phyloP scores from a whole-genome alignment of 2,113 vertebrate species.

The Engraulis encrasicolus region DNA sequence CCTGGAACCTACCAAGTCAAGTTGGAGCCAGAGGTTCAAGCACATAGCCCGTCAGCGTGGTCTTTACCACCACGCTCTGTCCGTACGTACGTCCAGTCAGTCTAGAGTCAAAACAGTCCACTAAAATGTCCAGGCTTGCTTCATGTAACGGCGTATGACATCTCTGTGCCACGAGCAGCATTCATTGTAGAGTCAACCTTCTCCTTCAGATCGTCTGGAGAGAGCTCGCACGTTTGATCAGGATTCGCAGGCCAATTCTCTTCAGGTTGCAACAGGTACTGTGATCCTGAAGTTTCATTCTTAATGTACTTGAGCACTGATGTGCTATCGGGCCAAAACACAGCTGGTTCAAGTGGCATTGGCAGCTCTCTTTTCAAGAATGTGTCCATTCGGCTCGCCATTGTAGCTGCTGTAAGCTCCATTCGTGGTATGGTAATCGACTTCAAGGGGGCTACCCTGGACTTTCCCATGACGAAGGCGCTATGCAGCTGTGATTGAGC shows the following conservation, averaged over 20 bases:
- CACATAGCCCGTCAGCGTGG: no score
- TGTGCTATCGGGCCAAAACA: slow-evolving; percentile 37
- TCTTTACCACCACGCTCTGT: no score
- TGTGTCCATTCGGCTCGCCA: slow-evolving; percentile 25
- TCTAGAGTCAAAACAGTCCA: no score
- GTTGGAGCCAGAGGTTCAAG: no score
- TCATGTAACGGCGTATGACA: not conserved
- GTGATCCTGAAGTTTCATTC: slow-evolving; percentile 15
- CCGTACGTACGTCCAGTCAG: no score
- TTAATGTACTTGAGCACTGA: no score
- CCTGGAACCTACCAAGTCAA: no score
- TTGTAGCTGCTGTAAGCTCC: slow-evolving; percentile 34
- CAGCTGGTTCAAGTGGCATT: not conserved
- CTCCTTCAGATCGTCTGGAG: not conserved
- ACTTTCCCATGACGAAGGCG: slow-evolving; percentile 37
- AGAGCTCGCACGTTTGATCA: not conserved
- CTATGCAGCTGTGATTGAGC: not conserved
- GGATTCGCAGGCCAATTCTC: not conserved
- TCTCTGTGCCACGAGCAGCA: not conserved
- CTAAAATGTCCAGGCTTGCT: no score
- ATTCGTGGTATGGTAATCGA: no score
- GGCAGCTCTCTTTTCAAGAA: no score
- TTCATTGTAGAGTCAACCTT: not conserved
- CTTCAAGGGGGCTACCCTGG: slow-evolving; percentile 28
- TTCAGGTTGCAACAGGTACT: slow-evolving; percentile 21